Evolutionary conservation across 2,888 invertebrate species (phyloP), one percentile per base, ranked within the genome.

Genomic region (Hyles lineata): DNA sequence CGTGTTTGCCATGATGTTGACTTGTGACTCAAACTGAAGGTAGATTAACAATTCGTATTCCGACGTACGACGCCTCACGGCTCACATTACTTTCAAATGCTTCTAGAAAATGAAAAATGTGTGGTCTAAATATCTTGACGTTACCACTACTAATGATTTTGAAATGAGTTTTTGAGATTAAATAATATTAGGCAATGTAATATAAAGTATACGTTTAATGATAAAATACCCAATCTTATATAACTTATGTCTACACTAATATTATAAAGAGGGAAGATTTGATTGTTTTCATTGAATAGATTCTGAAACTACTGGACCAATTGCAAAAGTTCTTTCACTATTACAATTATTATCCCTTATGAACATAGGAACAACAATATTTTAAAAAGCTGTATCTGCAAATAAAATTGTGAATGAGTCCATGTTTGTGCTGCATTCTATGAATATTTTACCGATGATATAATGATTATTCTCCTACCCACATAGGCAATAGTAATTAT

Each of bases 81-180:
- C 55, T 55, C n/a, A 55, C 55, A 55, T 55, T 55, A n/a, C 55
- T 55, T 43, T 55, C 6, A 55, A 55, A 55, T 55, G 55, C n/a
- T 55, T 55, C 55, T 55, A 55, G 19, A 55, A 55, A 55, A 55
- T 55, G 19, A 55, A 55, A 32, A 55, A 55, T 55, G 55, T 55
- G 55, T 55, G 55, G 55, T n/a, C 19, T 15, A 55, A n/a, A 55
- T 55, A 55, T 55, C 55, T 55, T 55, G n/a, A 17, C 55, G 55
- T 55, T 55, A 55, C 55, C 55, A 55, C 55, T 55, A 55, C 55
- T n/a, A n/a, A 55, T n/a, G n/a, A 55, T n/a, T 55, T 55, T 55
- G 5, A n/a, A 7, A n/a, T 55, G 17, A n/a, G 55, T 55, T n/a
- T 17, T 55, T 52, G 52, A 17, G 52, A 19, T 19, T 19, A 52